Evolutionary conservation across 2,888 invertebrate genomes (phyloP).

Genomic region (Drosophila subquinaria): DNA sequence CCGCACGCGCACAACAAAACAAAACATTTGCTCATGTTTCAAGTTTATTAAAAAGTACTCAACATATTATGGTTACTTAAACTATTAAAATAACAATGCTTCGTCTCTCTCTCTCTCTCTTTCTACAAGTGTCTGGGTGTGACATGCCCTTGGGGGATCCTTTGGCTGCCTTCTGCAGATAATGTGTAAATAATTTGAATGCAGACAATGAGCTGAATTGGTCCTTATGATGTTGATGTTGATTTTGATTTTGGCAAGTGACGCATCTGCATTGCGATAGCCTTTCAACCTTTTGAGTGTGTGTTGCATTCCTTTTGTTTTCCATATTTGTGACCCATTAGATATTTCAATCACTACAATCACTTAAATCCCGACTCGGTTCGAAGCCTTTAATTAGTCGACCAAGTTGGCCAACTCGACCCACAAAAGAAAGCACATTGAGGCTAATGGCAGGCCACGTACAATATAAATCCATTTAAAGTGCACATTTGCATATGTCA

Average conservation of each 20-base stretch:
- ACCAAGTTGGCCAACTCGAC: slow-evolving; percentile 23
- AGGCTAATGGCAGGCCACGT: slow-evolving; percentile 48
- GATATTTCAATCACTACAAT: slow-evolving; percentile 1
- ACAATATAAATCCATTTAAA: slow-evolving; percentile 57
- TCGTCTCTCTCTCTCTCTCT: slow-evolving; percentile 15
- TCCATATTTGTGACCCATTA: not conserved
- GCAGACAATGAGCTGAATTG: slow-evolving; percentile 48
- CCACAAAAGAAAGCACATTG: slow-evolving; percentile 40
- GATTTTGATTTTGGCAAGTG: not conserved
- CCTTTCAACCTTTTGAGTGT: slow-evolving; percentile 1
- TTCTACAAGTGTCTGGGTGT: slow-evolving; percentile 30
- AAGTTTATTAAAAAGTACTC: slow-evolving; percentile 82
- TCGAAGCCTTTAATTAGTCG: slow-evolving; percentile 32
- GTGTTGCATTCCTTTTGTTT: not conserved
- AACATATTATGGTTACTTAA: slow-evolving; percentile 82
- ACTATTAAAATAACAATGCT: slow-evolving; percentile 78
- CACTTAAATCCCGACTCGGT: slow-evolving; percentile 14
- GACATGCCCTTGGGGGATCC: slow-evolving; percentile 35
- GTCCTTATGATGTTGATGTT: slow-evolving; percentile 2
- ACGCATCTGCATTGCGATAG: slow-evolving; percentile 12
- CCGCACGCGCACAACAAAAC: slow-evolving; percentile 52
- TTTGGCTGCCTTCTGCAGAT: slow-evolving; percentile 57
- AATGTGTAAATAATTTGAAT: slow-evolving; percentile 74
- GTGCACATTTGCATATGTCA: slow-evolving; percentile 68
- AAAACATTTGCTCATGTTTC: slow-evolving; percentile 74